These are phyloP conservation scores for Gnathonemus echidnorhynchus DNA, from an alignment of 2,113 vertebrate species.

Conservation along the genomic window DNA sequence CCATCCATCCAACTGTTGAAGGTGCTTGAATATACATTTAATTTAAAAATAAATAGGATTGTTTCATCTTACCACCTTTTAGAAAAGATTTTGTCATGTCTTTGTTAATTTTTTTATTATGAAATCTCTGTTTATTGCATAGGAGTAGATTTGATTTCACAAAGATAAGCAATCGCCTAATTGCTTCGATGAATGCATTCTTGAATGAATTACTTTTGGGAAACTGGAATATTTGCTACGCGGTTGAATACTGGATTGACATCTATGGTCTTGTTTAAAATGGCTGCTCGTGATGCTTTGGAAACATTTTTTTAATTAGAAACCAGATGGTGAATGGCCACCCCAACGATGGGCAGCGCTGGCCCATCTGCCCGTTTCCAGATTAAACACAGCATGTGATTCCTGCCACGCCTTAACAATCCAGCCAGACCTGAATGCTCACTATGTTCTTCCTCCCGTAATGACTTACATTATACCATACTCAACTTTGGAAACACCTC, in stretches of 20 bases:
- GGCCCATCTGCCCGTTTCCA: not conserved
- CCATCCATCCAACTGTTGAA: not conserved
- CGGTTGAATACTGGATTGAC: not conserved
- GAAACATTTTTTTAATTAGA: not conserved
- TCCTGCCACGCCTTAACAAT: conserved; percentile 30
- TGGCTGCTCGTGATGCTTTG: not conserved
- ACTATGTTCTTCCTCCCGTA: conserved; percentile 14
- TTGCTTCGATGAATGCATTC: not conserved
- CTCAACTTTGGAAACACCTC: conserved; percentile 17
- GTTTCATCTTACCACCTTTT: not conserved
- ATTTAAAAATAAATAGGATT: not conserved
- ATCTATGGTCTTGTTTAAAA: not conserved
- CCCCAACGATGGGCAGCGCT: not conserved
- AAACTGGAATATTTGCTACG: not conserved
- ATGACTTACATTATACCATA: conserved; percentile 10
- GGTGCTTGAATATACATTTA: not conserved
- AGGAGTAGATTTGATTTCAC: not conserved
- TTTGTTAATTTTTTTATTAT: not conserved
- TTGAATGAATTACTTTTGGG: not conserved
- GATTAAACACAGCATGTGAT: conserved; percentile 35
- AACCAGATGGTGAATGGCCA: not conserved
- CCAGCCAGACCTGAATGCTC: conserved; percentile 7
- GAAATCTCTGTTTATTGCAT: not conserved
- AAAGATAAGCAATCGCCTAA: not conserved
- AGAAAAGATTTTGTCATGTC: not conserved